Evolutionary conservation across 2,888 invertebrate genomes (phyloP), one percentile per base, ranked within the genome.

Genomic region (Zeuzera pyrina): DNA sequence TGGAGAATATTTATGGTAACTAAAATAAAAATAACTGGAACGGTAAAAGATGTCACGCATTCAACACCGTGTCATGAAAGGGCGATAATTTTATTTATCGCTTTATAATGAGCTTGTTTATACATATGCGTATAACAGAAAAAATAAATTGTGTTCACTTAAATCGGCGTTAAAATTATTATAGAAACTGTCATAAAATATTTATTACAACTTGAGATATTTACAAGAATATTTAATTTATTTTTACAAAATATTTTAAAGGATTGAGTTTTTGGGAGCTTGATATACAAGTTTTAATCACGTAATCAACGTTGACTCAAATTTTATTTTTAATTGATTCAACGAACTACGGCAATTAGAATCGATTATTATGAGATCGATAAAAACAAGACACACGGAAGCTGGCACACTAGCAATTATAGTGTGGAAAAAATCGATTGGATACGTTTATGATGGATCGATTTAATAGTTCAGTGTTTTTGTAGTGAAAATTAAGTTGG

Each of bases 61-160:
- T 66, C 59, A 56, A 52, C 46, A 53, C 46, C 52, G 56, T 54
- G 54, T 64, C 62, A 54, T 77, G 73, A 74, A 78, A 67, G 68
- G 60, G 45, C 49, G 57, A 62, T 78, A 74, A 77, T 79, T 76
- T 77, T 74, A 79, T 79, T 81, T 81, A 81, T 79, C 53, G 62
- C 57, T 69, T 73, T 81, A 69, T 79, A 76, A 81, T 81, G 79
- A 78, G 76, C 63, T 51, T 58, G 66, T 71, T 74, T 67, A 70
- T 67, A 63, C 56, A 57, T 49, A 39, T 41, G 43, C 43, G 52
- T 46, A 47, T 47, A 34, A 37, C n/a, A n/a, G n/a, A n/a, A n/a
- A n/a, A n/a, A n/a, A n/a, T n/a, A n/a, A n/a, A n/a, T n/a, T n/a
- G n/a, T n/a, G n/a, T n/a, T n/a, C n/a, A n/a, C n/a, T n/a, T n/a